phyloP scores from a whole-genome alignment of 2,797 vertebrate species.

The Ctenopoma multispine region DNA sequence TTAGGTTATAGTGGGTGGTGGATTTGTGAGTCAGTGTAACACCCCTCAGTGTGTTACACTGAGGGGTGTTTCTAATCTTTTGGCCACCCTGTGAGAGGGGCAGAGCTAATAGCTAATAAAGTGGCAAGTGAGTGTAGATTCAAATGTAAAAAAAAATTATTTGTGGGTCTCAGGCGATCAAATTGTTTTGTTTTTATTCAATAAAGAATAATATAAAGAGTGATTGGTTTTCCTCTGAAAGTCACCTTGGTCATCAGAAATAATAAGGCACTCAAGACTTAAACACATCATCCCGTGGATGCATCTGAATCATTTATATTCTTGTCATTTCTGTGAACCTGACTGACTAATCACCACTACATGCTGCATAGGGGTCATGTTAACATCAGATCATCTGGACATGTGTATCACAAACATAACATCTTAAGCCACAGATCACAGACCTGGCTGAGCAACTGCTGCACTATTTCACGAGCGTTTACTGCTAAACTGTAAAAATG shows the following conservation, averaged over 20 bases:
- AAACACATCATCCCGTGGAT: constrained; percentile 24
- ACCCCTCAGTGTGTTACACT: no score
- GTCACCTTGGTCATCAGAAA: constrained; percentile 72
- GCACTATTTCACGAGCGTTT: constrained; percentile 8
- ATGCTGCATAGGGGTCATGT: constrained; percentile 25
- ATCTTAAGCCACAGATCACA: constrained; percentile 13
- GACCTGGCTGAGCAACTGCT: constrained; percentile 22
- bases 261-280: constrained; percentile 37
- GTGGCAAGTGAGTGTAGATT: background rate
- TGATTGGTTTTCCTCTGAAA: constrained; percentile 53
- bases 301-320: constrained; percentile 39
- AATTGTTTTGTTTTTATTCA: constrained; percentile 49
- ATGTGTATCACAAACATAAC: constrained; percentile 12
- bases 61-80: no score
- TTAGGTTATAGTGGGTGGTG: no score
- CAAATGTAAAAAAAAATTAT: constrained; percentile 5
- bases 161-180: constrained; percentile 26
- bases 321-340: constrained; percentile 41
- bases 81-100: no score
- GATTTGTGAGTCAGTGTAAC: no score
- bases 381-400: constrained; percentile 44
- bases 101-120: no score
- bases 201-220: constrained; percentile 21
- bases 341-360: constrained; percentile 43
- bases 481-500: background rate